Base-by-base conservation (phyloP, 2,888 invertebrate species). In the Acanthacorydalis orientalis region DNA sequence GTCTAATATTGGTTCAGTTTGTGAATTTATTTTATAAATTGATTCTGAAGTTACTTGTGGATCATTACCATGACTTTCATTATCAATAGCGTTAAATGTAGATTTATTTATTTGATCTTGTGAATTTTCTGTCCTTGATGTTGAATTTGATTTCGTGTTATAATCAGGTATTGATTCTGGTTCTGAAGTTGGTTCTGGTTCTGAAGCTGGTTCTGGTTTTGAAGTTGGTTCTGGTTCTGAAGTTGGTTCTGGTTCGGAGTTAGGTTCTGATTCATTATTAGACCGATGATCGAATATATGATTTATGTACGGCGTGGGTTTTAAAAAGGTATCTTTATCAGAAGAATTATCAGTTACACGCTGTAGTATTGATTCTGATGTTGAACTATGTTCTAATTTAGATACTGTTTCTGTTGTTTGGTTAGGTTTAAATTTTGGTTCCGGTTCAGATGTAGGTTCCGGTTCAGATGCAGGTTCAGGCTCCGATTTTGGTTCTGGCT, bases 211-310 rank as follows among this genome's bases (percentile, higher is more conserved):
- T 46, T 54, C 56, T n/a, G 65, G 60, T 54, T 65, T 61, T 1
- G 62, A 48, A 37, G 53, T 50, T 12, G 63, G 56, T 49, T 55
- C 55, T 2, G 60, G 54, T 51, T 58, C 58, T 2, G 55, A 42
- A 46, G 50, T 31, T 6, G 60, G 52, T 46, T 54, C 56, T n/a
- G 65, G 60, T 54, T 65, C 61, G 2, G 62, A 48, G 35, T 54
- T 50, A n/a, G 63, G 56, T 52, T 61, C 59, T 8, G 64, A n/a
- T n/a, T 57, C 51, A 57, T 57, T 11, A 62, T 51, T 44, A 23
- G 2, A 23, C 6, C 2, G 3, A 23, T 23, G 23, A 23, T 23
- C 23, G 23, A 23, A 23, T 23, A 23, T 6, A 6, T 23, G 3
- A 23, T 23, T 23, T 23, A 4, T 23, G 23, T 23, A 23, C 3